A percentile compares a stretch with the other conserved stretches of the same genome.
Evolutionary conservation across 1,140 invertebrate genomes (phyloP).

Genomic region (Anastatus disparis): DNA sequence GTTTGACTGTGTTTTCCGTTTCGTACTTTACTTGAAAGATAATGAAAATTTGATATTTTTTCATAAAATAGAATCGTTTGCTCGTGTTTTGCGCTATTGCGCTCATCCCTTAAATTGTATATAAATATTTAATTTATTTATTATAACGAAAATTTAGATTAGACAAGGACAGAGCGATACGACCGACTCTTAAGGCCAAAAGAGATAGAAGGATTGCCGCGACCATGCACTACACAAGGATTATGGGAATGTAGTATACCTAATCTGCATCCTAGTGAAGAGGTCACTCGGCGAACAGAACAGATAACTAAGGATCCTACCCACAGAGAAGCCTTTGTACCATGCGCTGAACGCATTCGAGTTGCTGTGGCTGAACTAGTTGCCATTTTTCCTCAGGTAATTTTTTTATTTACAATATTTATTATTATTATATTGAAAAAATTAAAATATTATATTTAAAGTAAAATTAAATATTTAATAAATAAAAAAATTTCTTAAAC

Average conservation of each 20-base stretch:
- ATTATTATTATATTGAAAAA: neutral
- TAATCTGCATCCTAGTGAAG: conserved; percentile 71
- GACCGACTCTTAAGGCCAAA: no score
- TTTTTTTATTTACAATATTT: conserved; percentile 9
- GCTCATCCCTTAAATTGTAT: no score
- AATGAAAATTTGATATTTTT: no score
- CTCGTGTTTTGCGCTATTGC: no score
- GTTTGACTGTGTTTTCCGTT: neutral
- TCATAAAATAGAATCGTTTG: no score
- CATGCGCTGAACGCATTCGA: conserved; percentile 83
- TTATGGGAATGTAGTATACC: conserved; percentile 57
- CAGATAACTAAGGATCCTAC: conserved; percentile 80
- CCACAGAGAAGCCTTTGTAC: conserved; percentile 74
- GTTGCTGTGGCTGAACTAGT: conserved; percentile 80
- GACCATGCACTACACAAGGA: conserved; percentile 62
- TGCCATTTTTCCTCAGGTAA: conserved; percentile 81
- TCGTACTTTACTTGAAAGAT: no score
- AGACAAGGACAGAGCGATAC: no score
- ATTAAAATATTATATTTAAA: no score
- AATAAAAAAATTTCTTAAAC: conserved; percentile 3
- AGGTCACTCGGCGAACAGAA: conserved; percentile 84
- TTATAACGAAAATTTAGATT: no score
- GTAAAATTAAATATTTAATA: neutral
- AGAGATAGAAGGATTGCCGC: conserved; percentile 57
- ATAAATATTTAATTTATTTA: no score